Evolutionary conservation across 1,140 invertebrate species (phyloP), one percentile per base, ranked within the genome.

Genomic region (Meloidogyne hapla): DNA sequence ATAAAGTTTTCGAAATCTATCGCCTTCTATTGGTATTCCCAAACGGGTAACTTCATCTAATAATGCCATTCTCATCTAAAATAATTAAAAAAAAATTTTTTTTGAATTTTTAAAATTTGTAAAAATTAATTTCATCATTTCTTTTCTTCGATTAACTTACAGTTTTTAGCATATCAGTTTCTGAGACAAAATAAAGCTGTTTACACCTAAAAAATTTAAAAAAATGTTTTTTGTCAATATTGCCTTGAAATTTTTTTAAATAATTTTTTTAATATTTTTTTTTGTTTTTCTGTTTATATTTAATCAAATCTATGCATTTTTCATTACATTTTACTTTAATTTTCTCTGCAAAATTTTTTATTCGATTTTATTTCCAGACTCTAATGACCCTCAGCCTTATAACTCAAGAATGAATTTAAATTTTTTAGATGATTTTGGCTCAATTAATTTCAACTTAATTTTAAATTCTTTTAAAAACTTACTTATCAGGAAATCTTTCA

Each of bases 111-210:
- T 10, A 26, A n/a, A n/a, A n/a, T n/a, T n/a, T n/a, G n/a, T n/a
- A n/a, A n/a, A n/a, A n/a, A n/a, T n/a, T n/a, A n/a, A n/a, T n/a
- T n/a, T n/a, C n/a, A n/a, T n/a, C n/a, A n/a, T n/a, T n/a, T 48
- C 5, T 26, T 28, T 28, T 9, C 18, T 23, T 13, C 2, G 15
- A 23, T n/a, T n/a, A 10, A 62, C 3, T 63, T 38, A 73, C 70
- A 12, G 85, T 83, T 73, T 86, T 86, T 18, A 86, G 78, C 84
- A 86, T 84, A 63, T 86, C 85, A 5, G 85, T 87, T 62, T 86
- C 85, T 13, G 85, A 86, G 13, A 82, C 85, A 77, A 81, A 86
- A 75, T 86, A 86, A 67, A 86, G 56, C 13, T 61, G 42, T 64
- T 79, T 78, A 28, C 77, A 78, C 1, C 77, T 78, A 66, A 42